These are phyloP conservation scores for Lucilia cuprina DNA, from an alignment of 1,140 invertebrate genomes.

Conservation along the genomic window DNA sequence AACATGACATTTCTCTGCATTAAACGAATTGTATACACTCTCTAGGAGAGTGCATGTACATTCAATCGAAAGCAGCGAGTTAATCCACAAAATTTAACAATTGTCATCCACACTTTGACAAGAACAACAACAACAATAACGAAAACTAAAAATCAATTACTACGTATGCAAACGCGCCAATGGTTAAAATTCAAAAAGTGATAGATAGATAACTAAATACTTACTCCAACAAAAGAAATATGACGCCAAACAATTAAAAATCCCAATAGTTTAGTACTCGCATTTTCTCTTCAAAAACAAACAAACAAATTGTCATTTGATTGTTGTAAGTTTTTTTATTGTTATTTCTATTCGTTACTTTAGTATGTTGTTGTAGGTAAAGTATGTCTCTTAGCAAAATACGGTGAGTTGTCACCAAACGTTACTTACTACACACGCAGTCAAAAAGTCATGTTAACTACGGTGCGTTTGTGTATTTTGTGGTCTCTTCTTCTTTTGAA, in stretches of 20 bases:
- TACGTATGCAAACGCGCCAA: constrained; percentile 2
- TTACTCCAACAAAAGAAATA: background rate
- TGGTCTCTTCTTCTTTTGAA: constrained; percentile 53
- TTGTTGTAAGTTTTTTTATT: background rate
- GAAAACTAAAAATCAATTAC: background rate
- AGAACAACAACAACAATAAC: too few relatives aligned
- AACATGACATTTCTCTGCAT: too few relatives aligned
- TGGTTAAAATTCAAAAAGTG: background rate
- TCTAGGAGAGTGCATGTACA: background rate
- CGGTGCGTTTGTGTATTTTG: constrained; percentile 38
- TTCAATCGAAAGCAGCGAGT: background rate
- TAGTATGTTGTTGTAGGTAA: constrained; percentile 1
- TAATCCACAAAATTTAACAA: constrained; percentile 6
- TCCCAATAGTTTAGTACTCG: background rate
- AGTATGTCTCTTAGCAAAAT: background rate
- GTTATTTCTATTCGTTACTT: background rate
- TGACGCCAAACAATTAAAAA: constrained; percentile 1
- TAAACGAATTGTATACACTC: too few relatives aligned
- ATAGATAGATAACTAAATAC: background rate
- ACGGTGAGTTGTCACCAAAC: constrained; percentile 42
- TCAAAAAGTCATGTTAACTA: constrained; percentile 39
- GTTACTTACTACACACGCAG: constrained; percentile 33
- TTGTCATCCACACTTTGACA: background rate
- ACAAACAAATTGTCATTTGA: background rate
- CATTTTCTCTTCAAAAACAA: constrained; percentile 4